phyloP scores from a whole-genome alignment of 2,888 invertebrate genomes.

The Heteromyza rotundicornis region DNA sequence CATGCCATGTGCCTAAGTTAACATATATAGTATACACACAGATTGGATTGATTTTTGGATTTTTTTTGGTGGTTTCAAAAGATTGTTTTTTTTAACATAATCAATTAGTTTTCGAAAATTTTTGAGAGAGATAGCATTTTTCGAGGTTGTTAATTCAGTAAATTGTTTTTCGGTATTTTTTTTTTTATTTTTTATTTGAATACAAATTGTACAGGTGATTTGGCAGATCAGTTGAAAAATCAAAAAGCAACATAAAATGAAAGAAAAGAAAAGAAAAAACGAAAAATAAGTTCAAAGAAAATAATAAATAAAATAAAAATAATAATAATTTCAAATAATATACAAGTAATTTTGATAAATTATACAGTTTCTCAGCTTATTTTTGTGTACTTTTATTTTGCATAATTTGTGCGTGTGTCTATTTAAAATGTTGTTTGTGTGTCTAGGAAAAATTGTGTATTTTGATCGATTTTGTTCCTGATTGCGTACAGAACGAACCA shows the following conservation, averaged over 20 bases:
- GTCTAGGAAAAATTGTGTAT: no score
- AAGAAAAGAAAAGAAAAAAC: slow-evolving; percentile 22
- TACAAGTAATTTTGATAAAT: slow-evolving; percentile 14
- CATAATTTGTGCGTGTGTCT: no score
- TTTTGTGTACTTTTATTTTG: no score
- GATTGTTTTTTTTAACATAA: slow-evolving; percentile 28
- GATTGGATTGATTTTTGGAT: slow-evolving; percentile 24
- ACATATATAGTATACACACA: slow-evolving; percentile 35
- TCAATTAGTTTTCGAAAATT: slow-evolving; percentile 19
- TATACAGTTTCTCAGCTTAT: no score
- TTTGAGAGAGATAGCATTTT: background rate
- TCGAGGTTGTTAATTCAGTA: no score
- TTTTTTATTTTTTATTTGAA: slow-evolving; percentile 31
- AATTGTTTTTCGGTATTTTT: slow-evolving; percentile 7
- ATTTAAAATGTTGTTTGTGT: no score
- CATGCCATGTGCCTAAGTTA: slow-evolving; percentile 63
- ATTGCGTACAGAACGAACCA: no score
- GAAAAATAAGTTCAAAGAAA: slow-evolving; percentile 22
- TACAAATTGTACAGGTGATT: background rate
- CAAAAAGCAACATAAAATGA: slow-evolving; percentile 25
- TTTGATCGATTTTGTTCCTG: no score
- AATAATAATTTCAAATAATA: slow-evolving; percentile 13
- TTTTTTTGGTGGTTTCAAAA: slow-evolving; percentile 33
- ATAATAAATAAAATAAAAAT: slow-evolving; percentile 22
- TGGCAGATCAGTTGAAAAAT: slow-evolving; percentile 7